Base-by-base conservation (phyloP, 2,888 invertebrate species). In the Lapara coniferarum region DNA sequence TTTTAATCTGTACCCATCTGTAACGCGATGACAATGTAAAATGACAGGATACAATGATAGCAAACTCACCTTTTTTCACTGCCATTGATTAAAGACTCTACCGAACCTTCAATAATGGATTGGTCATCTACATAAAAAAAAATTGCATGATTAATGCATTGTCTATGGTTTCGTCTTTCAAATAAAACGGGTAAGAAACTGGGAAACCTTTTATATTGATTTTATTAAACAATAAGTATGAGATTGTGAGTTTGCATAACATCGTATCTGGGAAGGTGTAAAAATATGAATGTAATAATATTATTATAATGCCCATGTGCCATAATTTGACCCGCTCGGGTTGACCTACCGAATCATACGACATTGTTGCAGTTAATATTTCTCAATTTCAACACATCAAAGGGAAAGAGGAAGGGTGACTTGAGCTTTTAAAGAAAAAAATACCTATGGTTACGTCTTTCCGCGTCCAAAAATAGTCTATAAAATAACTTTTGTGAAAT, bases 291-390 rank as follows among this genome's bases (percentile, higher is more conserved):
- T 86, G 85, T 86, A 85, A 86, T 82, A 79, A 86, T 82, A 79
- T 83, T 85, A 85, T 83, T 83, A 77, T 80, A 85, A 86, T 85
- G 84, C 84, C 86, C 86, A 90, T 87, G 92, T 92, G 92, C 92
- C 92, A 92, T 92, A 92, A 84, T 83, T 78, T 7, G 79, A 83
- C 85, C 88, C 84, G 75, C 78, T 81, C 70, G 87, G 86, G 85
- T 82, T 77, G 83, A 78, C 87, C 88, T 88, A 85, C 87, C 87
- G 85, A 87, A 81, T 84, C 85, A 66, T 70, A 56, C 14, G 46
- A 12, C 59, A 59, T 59, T 59, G 59, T 63, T 63, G 63, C 63
- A 63, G 63, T 63, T 63, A 49, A 63, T 59, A 49, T 63, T 63
- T 63, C 63, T 63, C 63, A 63, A 63, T 63, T 63, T 63, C 63